Conservation (phyloP, 2,113 vertebrate genomes). For the Rhegmatorhina hoffmannsi region DNA sequence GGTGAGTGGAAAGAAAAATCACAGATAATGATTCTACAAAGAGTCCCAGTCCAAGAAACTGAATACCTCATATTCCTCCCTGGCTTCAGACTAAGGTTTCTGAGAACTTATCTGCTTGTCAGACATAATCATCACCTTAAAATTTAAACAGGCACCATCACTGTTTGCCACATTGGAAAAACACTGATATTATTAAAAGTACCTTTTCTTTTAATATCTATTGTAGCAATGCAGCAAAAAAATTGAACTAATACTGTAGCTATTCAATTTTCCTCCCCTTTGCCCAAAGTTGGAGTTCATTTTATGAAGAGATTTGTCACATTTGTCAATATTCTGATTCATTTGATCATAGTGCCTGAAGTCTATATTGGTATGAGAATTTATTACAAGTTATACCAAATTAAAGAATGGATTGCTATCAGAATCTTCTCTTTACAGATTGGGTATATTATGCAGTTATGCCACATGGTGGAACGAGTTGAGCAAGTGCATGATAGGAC, state of each 20-base stretch:
- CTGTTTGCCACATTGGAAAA: not conserved
- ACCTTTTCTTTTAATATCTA: not conserved
- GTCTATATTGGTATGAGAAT: not conserved
- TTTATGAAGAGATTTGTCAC: not conserved
- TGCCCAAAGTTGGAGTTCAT: not conserved
- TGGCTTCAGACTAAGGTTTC: not conserved
- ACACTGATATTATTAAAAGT: not conserved
- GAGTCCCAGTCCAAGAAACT: not conserved
- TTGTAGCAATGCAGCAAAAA: not conserved
- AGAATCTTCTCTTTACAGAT: not conserved
- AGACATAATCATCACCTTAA: not conserved
- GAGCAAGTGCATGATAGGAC: not conserved
- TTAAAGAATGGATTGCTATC: not conserved
- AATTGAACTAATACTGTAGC: not conserved
- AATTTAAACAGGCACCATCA: not conserved
- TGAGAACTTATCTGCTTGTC: not conserved
- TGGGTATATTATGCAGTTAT: not conserved
- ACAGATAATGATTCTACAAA: not conserved
- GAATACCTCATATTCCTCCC: not conserved
- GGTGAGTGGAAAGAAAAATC: not conserved
- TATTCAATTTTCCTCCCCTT: not conserved
- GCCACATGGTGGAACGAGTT: no score
- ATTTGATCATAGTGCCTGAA: not conserved
- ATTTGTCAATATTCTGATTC: not conserved
- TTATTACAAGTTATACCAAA: not conserved